Base-by-base conservation (phyloP, 1,140 invertebrate species). In the Diabrotica undecimpunctata region DNA sequence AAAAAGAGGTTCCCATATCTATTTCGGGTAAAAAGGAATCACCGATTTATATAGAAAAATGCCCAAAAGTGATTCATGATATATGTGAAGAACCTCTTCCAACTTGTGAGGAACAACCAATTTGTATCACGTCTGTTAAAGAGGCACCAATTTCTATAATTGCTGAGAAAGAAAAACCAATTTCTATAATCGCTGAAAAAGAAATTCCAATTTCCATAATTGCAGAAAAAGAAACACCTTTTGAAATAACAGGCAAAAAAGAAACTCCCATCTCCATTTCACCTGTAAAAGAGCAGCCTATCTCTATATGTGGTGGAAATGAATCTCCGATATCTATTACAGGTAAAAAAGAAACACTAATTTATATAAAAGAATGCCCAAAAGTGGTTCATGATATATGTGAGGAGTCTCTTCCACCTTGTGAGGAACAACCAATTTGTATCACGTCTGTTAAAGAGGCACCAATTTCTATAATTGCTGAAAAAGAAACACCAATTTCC, bases 101-200 rank as follows among this genome's bases (percentile, higher is more conserved):
- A 25, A 1, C 25, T 25, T 25, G 25, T 4, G 25, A 39, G 12
- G 55, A 57, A 39, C 11, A 7, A 37, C 36, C 55, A n/a, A 57
- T 57, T 7, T 8, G 10, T n/a, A 37, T 57, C 11, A 5, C 25
- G 12, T 2, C 10, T 37, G 10, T 3, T 6, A 12, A 57, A 12
- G 55, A 57, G 36, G 37, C 35, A 37, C 55, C 55, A n/a, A 57
- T 57, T 7, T 37, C n/a, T 9, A n/a, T 57, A 57, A 5, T n/a
- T 7, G 35, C 36, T 11, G 9, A 25, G 10, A 25, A 54, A 13
- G 53, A 54, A 54, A 7, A 3, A n/a, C n/a, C 7, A 8, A 54
- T 13, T n/a, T 6, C 9, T 10, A 46, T 46, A 46, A n/a, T 4
- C 8, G 41, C 8, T 46, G 6, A 10, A 5, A 46, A 46, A 46